phyloP scores from a whole-genome alignment of 2,888 invertebrate species.

The Octodonta nipae region DNA sequence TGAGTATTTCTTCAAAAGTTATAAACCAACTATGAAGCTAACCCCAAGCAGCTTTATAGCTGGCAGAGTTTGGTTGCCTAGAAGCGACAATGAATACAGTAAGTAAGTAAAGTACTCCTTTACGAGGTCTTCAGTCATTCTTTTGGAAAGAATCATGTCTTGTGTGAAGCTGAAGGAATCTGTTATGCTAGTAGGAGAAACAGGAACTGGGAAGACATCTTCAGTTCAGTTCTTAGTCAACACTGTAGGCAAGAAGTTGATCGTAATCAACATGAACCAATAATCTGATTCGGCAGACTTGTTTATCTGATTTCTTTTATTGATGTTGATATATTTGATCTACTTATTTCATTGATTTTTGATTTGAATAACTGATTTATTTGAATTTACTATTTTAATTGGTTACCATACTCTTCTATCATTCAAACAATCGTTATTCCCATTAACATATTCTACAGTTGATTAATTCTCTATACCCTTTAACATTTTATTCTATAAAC shows the following conservation, averaged over 20 bases:
- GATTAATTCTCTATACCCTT: too few relatives aligned
- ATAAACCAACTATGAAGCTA: conserved; percentile 63
- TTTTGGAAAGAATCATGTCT: conserved; percentile 78
- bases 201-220: conserved; percentile 96
- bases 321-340: too few relatives aligned
- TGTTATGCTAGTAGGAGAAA: conserved; percentile 90
- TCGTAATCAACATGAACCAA: conserved; percentile 97
- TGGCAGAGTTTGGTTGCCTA: conserved; percentile 50
- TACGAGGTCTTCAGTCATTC: conserved; percentile 64
- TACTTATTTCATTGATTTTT: too few relatives aligned
- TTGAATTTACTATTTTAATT: too few relatives aligned
- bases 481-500: too few relatives aligned
- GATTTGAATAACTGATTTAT: too few relatives aligned
- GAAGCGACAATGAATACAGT: conserved; percentile 17
- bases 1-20: conserved; percentile 61
- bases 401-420: too few relatives aligned
- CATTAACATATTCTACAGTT: too few relatives aligned
- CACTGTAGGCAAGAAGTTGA: conserved; percentile 68
- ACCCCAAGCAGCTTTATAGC: conserved; percentile 47
- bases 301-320: conserved; percentile 91
- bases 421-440: too few relatives aligned
- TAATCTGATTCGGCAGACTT: conserved; percentile 95
- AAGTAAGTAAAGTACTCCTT: conserved; percentile 55
- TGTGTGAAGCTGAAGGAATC: conserved; percentile 76
- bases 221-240: conserved; percentile 82